Evolutionary conservation across 2,888 invertebrate species (phyloP).

Genomic region (Pteria penguin): DNA sequence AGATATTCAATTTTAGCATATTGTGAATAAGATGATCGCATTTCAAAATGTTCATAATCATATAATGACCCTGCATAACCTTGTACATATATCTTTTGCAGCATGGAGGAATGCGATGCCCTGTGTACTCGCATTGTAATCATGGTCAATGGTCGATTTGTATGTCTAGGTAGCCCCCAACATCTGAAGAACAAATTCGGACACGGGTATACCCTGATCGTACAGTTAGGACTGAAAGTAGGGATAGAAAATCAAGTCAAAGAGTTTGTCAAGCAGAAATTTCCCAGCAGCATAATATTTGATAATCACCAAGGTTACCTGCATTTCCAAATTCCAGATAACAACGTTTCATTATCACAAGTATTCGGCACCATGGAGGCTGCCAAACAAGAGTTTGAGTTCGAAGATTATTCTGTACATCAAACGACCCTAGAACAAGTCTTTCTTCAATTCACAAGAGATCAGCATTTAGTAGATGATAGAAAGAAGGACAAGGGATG

Average conservation of each 20-base stretch:
- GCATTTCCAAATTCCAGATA: constrained; percentile 70
- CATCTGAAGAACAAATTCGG: constrained; percentile 87
- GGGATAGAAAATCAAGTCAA: constrained; percentile 42
- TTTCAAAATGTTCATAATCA: not conserved
- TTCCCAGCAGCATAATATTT: constrained; percentile 82
- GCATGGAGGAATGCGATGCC: constrained; percentile 93
- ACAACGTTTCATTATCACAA: constrained; percentile 68
- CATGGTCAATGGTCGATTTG: constrained; percentile 86
- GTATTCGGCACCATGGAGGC: constrained; percentile 76
- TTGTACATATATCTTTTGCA: constrained; percentile 78
- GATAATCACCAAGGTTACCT: constrained; percentile 85
- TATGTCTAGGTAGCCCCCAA: constrained; percentile 87
- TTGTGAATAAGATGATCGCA: not conserved
- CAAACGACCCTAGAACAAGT: constrained; percentile 78
- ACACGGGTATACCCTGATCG: constrained; percentile 84
- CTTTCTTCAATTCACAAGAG: constrained; percentile 80
- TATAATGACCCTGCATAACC: not conserved
- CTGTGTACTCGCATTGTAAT: constrained; percentile 89
- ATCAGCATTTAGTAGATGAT: constrained; percentile 55
- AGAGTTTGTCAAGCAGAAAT: constrained; percentile 81
- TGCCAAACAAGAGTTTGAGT: constrained; percentile 54
- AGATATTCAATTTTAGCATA: not conserved
- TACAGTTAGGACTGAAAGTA: constrained; percentile 77
- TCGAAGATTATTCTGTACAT: constrained; percentile 76
- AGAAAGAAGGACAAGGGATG: constrained; percentile 18